phyloP scores from a whole-genome alignment of 2,888 invertebrate species.

The Leucophora obtusa region DNA sequence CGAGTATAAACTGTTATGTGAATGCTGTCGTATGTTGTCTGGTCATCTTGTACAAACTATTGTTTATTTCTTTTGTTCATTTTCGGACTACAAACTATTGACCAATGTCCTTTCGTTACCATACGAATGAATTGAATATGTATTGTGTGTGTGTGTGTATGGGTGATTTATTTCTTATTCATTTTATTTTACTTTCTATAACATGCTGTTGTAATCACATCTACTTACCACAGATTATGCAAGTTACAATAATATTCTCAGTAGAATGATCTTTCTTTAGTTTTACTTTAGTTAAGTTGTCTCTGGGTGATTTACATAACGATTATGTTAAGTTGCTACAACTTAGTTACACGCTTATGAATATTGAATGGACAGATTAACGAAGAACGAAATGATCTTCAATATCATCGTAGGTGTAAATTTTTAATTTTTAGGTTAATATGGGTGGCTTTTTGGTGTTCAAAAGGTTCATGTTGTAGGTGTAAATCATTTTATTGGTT shows the following conservation, averaged over 20 bases:
- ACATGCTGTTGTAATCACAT: slow-evolving; percentile 72
- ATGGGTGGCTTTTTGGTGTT: slow-evolving; percentile 34
- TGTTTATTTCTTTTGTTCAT: slow-evolving; percentile 3
- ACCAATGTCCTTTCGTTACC: slow-evolving; percentile 47
- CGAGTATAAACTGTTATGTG: background rate
- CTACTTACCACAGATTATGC: slow-evolving; percentile 76
- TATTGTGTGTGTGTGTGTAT: background rate
- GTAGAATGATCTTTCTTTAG: slow-evolving; percentile 38
- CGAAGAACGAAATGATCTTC: background rate
- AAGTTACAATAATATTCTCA: slow-evolving; percentile 68
- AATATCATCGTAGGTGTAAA: slow-evolving; percentile 69
- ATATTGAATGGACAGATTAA: background rate
- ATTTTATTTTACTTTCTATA: background rate
- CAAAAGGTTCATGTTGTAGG: slow-evolving; percentile 34
- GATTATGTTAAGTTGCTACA: slow-evolving; percentile 37
- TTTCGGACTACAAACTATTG: slow-evolving; percentile 2
- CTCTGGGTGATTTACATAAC: slow-evolving; percentile 29
- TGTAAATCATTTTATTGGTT: slow-evolving; percentile 72
- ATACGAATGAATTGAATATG: background rate
- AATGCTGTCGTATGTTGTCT: slow-evolving; percentile 9
- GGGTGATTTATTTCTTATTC: background rate
- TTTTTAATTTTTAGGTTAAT: slow-evolving; percentile 73
- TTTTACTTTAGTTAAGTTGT: background rate
- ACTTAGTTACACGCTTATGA: slow-evolving; percentile 21
- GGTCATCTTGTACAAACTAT: slow-evolving; percentile 23